Evolutionary conservation across 2,888 invertebrate genomes (phyloP).

Genomic region (Saturnia pavonia): DNA sequence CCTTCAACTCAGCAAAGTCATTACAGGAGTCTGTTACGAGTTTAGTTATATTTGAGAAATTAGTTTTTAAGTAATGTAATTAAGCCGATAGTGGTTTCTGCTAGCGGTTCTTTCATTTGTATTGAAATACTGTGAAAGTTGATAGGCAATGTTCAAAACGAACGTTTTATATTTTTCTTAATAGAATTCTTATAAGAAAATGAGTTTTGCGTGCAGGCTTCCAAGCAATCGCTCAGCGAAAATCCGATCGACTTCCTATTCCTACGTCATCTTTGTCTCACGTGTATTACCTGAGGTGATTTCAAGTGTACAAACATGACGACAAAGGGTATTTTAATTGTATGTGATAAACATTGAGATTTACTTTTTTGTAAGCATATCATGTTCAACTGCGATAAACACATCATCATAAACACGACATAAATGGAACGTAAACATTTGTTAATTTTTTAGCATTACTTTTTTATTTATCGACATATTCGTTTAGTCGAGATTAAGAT

Average conservation of each 20-base stretch:
- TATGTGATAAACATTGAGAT: background rate
- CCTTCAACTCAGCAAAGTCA: background rate
- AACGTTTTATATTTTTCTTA: too few relatives aligned
- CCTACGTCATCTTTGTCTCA: background rate
- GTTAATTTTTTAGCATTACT: background rate
- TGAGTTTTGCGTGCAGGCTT: too few relatives aligned
- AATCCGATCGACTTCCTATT: background rate
- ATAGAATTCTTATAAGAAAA: too few relatives aligned
- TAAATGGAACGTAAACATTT: background rate
- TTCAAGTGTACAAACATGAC: background rate
- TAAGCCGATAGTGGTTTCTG: too few relatives aligned
- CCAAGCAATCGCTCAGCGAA: too few relatives aligned
- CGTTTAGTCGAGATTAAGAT: background rate
- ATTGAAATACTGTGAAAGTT: too few relatives aligned
- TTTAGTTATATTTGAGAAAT: too few relatives aligned
- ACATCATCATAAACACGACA: background rate
- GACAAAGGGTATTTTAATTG: too few relatives aligned
- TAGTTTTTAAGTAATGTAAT: too few relatives aligned
- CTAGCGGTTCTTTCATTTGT: too few relatives aligned
- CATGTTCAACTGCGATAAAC: slow-evolving; percentile 3
- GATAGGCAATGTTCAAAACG: too few relatives aligned
- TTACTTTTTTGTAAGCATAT: background rate
- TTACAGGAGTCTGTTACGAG: background rate
- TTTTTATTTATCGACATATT: background rate
- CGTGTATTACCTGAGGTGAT: background rate